Conservation (phyloP, 2,888 invertebrate species). For the Argyra leucocephala region DNA sequence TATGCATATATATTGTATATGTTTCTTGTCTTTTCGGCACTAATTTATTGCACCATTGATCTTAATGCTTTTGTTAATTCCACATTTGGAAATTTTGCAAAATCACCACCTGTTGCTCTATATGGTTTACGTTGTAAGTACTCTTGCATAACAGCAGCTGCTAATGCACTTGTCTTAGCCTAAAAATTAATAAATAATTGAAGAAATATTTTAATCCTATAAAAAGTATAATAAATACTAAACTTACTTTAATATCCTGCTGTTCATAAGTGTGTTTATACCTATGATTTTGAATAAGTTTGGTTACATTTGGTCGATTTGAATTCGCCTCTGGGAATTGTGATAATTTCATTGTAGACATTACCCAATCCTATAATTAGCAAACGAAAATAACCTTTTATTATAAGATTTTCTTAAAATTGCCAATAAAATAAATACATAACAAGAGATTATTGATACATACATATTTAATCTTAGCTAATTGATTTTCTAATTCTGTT, state of each 20-base stretch:
- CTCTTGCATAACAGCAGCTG: slow-evolving; percentile 39
- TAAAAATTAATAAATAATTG: slow-evolving; percentile 18
- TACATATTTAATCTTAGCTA: slow-evolving; percentile 47
- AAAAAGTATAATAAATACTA: slow-evolving; percentile 23
- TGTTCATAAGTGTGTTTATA: slow-evolving; percentile 33
- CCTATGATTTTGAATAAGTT: slow-evolving; percentile 26
- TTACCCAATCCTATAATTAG: slow-evolving; percentile 33
- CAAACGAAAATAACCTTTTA: too few relatives aligned
- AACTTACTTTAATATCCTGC: slow-evolving; percentile 27
- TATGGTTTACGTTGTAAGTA: slow-evolving; percentile 42
- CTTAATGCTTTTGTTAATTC: slow-evolving; percentile 30
- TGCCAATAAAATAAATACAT: background rate
- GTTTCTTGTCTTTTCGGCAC: background rate
- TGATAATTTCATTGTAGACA: slow-evolving; percentile 37
- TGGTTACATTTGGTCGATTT: slow-evolving; percentile 26
- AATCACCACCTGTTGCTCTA: slow-evolving; percentile 37
- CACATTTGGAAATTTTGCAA: slow-evolving; percentile 39
- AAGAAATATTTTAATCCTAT: background rate
- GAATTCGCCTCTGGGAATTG: slow-evolving; percentile 25
- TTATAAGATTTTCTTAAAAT: too few relatives aligned
- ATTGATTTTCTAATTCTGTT: slow-evolving; percentile 47
- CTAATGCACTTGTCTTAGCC: slow-evolving; percentile 36
- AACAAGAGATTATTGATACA: slow-evolving; percentile 12
- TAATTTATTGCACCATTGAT: background rate
- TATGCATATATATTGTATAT: too few relatives aligned